Conservation (phyloP, 2,113 vertebrate species). For the Peromyscus leucopus region DNA sequence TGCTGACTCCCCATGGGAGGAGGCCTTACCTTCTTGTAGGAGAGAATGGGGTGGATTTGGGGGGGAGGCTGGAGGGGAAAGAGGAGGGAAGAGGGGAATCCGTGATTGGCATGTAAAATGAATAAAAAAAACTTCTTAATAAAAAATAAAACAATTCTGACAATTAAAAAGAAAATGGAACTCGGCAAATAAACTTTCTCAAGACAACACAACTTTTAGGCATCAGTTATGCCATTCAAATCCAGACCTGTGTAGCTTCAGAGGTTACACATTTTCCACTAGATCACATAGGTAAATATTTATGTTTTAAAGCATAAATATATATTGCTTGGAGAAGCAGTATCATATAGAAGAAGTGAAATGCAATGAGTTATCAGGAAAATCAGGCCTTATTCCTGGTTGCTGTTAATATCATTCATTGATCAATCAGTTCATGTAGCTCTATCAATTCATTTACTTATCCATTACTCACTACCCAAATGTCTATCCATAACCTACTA, state of each 20-base stretch:
- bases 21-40: no score
- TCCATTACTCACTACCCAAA: background rate
- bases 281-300: background rate
- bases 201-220: background rate
- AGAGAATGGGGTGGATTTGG: no score
- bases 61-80: no score
- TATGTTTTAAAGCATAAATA: background rate
- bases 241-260: background rate
- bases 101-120: no score
- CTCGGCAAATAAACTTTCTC: background rate
- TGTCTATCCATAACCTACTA: background rate
- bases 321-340: background rate
- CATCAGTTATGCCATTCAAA: background rate
- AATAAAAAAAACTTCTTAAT: no score
- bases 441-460: background rate
- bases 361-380: background rate
- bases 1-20: no score
- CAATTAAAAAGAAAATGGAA: background rate
- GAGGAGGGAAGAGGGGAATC: no score
- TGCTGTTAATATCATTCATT: background rate
- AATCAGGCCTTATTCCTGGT: background rate
- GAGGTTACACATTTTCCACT: background rate
- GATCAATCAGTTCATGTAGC: background rate
- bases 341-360: constrained; percentile 3
- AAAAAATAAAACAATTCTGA: no score